Conservation (phyloP, 2,888 invertebrate species). For the Mechanitis messenoides region DNA sequence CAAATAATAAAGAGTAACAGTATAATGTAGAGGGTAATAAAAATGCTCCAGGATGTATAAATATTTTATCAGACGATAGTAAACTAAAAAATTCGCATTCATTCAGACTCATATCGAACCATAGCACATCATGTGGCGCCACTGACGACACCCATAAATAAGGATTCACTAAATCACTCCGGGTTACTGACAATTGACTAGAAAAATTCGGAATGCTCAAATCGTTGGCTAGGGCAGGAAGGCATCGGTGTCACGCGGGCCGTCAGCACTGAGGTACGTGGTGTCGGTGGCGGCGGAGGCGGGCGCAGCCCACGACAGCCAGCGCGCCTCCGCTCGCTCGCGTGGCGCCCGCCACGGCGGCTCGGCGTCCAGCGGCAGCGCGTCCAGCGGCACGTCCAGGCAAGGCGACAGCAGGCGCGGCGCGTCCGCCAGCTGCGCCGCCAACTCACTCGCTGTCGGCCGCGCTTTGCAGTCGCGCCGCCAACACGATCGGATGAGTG, state of each 20-base stretch:
- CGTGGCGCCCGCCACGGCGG: constrained; percentile 42
- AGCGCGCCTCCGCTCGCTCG: constrained; percentile 49
- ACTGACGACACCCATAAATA: not conserved
- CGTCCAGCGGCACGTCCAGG: constrained; percentile 84
- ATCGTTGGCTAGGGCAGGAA: constrained; percentile 32
- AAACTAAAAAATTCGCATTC: too few species aligned
- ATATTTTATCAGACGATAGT: too few species aligned
- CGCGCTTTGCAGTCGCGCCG: constrained; percentile 81
- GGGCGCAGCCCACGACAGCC: constrained; percentile 56
- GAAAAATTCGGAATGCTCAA: constrained; percentile 35
- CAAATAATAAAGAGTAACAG: too few species aligned
- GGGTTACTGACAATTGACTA: constrained; percentile 32
- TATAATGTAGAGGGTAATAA: too few species aligned
- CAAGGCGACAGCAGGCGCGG: constrained; percentile 86
- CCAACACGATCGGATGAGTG: constrained; percentile 88
- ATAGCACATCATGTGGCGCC: not conserved
- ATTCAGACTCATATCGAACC: too few species aligned
- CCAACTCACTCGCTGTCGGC: constrained; percentile 86
- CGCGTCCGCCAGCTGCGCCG: constrained; percentile 86
- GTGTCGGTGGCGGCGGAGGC: constrained; percentile 50
- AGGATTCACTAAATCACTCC: not conserved
- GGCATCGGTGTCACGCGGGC: constrained; percentile 44
- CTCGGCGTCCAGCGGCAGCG: constrained; percentile 81
- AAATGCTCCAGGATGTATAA: too few species aligned
- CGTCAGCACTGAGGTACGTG: constrained; percentile 57